Conservation (phyloP, 2,797 vertebrate genomes). For the Loriculus beryllinus region DNA sequence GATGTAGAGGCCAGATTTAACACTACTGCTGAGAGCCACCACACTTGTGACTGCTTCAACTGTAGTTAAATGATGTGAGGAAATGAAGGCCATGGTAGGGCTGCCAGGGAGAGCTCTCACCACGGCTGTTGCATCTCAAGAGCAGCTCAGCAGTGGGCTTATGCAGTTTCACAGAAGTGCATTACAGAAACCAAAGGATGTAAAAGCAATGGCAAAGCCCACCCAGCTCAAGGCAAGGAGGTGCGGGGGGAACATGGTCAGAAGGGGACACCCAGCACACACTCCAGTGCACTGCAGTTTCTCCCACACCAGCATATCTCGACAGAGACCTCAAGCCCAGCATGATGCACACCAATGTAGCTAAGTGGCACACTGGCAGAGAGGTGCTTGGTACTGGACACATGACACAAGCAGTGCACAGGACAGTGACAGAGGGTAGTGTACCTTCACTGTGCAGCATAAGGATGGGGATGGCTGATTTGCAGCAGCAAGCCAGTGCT, state of each 20-base stretch:
- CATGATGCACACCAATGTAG: not conserved
- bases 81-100: not conserved
- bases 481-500: not conserved
- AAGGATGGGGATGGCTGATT: not conserved
- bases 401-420: not conserved
- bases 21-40: not conserved
- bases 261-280: not conserved
- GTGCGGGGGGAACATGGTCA: rapidly evolving
- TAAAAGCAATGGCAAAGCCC: not conserved
- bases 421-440: not conserved
- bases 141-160: not conserved
- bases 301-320: not conserved
- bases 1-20: not conserved
- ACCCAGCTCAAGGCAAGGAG: not conserved
- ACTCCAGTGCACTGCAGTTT: not conserved
- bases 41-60: not conserved
- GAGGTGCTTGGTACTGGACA: not conserved
- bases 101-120: not conserved
- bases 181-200: not conserved
- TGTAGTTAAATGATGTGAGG: not conserved
- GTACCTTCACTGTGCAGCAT: not conserved
- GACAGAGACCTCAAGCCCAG: not conserved
- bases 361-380: rapidly evolving
- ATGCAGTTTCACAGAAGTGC: not conserved
- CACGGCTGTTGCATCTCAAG: not conserved